Conservation (phyloP, 1,140 invertebrate genomes). For the Agraylea sexmaculata region DNA sequence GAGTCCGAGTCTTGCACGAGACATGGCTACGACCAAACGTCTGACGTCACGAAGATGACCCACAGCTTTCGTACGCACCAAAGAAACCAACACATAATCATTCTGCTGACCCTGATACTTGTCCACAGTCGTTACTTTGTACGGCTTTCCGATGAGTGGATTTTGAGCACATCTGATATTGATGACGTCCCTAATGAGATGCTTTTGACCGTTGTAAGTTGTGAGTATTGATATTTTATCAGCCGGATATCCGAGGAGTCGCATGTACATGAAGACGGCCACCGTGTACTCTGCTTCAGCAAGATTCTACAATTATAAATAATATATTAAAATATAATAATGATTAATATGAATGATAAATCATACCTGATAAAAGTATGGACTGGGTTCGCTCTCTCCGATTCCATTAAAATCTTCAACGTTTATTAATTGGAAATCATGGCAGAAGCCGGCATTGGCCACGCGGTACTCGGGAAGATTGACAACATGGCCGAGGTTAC, state of each 20-base stretch:
- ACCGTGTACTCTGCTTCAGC: slow-evolving; percentile 98
- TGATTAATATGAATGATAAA: slow-evolving; percentile 5
- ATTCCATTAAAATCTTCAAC: slow-evolving; percentile 95
- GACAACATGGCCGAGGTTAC: slow-evolving; percentile 82
- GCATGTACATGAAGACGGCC: slow-evolving; percentile 98
- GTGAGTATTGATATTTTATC: slow-evolving; percentile 98
- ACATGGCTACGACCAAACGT: slow-evolving; percentile 95
- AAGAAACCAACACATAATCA: slow-evolving; percentile 91
- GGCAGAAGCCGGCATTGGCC: slow-evolving; percentile 85
- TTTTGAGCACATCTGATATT: slow-evolving; percentile 89
- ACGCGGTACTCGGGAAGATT: slow-evolving; percentile 69
- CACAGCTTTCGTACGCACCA: slow-evolving; percentile 91
- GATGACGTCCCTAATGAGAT: slow-evolving; percentile 92
- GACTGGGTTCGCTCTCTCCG: slow-evolving; percentile 95
- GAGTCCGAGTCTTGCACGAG: slow-evolving; percentile 90
- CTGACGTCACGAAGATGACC: slow-evolving; percentile 94
- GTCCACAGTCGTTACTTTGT: slow-evolving; percentile 96
- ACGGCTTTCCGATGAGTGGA: slow-evolving; percentile 89
- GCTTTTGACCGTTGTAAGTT: slow-evolving; percentile 99
- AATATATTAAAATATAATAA: slow-evolving; percentile 9
- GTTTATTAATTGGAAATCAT: slow-evolving; percentile 94
- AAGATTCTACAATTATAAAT: slow-evolving; percentile 62
- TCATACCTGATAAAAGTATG: slow-evolving; percentile 90
- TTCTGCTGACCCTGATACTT: slow-evolving; percentile 99
- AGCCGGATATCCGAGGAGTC: slow-evolving; percentile 92